Percentiles rank a stretch among this genome's conserved stretches.
These are phyloP conservation scores for Oscarella lobularis DNA, from an alignment of 37 sponge, comb jelly and placozoan genomes.

Conservation along the genomic window DNA sequence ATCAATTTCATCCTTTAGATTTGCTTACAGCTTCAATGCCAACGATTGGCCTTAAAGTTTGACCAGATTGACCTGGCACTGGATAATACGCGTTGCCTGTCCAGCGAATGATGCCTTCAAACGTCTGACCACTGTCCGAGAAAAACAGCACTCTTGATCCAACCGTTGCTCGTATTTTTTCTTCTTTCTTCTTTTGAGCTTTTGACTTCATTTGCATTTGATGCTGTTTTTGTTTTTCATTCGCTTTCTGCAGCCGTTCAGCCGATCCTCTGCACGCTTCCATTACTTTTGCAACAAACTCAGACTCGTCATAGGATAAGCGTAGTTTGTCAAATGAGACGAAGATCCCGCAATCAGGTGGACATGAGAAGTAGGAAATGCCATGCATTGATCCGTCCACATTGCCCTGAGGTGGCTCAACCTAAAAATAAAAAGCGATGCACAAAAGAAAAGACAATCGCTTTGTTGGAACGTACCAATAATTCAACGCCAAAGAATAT, in stretches of 20 bases:
- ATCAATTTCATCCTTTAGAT: too few relatives aligned
- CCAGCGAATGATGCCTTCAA: too few relatives aligned
- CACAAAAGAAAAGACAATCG: too few relatives aligned
- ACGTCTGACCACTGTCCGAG: too few relatives aligned
- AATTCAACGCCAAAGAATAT: constrained; percentile 56
- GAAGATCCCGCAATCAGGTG: constrained; percentile 30
- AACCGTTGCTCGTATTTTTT: background rate
- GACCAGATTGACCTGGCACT: too few relatives aligned
- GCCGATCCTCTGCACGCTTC: background rate
- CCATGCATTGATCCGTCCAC: constrained; percentile 27
- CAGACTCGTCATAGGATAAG: background rate
- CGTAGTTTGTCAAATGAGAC: constrained; percentile 21
- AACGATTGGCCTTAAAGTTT: background rate
- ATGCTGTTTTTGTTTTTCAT: background rate
- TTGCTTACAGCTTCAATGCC: background rate
- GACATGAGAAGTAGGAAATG: constrained; percentile 25
- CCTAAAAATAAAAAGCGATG: constrained; percentile 8
- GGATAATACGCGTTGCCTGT: too few relatives aligned
- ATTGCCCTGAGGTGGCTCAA: constrained; percentile 19
- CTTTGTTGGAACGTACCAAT: constrained; percentile 19
- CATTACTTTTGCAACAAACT: background rate
- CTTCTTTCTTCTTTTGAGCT: background rate
- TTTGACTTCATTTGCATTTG: background rate
- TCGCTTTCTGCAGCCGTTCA: background rate
- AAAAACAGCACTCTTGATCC: background rate